Percentiles rank a stretch among this genome's conserved stretches.
These are phyloP conservation scores for Tethya wilhelma DNA, from an alignment of 37 sponge, comb jelly and placozoan species.

Conservation along the genomic window DNA sequence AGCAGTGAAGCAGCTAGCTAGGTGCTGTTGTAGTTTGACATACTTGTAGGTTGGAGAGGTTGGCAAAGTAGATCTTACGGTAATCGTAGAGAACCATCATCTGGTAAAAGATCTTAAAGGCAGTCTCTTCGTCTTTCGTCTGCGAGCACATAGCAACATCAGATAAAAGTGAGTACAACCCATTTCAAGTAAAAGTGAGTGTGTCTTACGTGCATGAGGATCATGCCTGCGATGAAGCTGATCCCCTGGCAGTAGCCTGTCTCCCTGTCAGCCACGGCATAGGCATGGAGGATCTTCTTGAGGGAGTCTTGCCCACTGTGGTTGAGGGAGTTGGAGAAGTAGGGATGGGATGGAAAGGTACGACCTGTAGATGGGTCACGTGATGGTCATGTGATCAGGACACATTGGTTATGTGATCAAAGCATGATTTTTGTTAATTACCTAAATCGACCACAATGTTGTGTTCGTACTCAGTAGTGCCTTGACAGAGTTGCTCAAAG, in stretches of 20 bases:
- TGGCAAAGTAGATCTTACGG: slow-evolving; percentile 60
- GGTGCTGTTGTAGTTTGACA: too few species aligned
- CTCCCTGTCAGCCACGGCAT: slow-evolving; percentile 84
- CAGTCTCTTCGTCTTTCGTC: slow-evolving; percentile 62
- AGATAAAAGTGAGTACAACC: not conserved
- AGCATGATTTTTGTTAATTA: slow-evolving; percentile 6
- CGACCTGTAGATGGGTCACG: slow-evolving; percentile 57
- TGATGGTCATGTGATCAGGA: not conserved
- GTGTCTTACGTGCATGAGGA: slow-evolving; percentile 89
- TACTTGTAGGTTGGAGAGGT: slow-evolving; percentile 77
- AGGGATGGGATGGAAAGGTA: slow-evolving; percentile 89
- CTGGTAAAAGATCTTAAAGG: slow-evolving; percentile 57
- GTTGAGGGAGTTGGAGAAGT: slow-evolving; percentile 57
- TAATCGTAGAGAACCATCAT: slow-evolving; percentile 65
- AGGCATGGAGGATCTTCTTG: slow-evolving; percentile 77
- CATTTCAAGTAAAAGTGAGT: not conserved
- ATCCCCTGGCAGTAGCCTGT: slow-evolving; percentile 97
- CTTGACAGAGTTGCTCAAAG: slow-evolving; percentile 13
- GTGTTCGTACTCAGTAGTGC: slow-evolving; percentile 60
- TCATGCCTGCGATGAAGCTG: slow-evolving; percentile 88
- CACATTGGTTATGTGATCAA: too few species aligned
- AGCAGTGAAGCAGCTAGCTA: too few species aligned
- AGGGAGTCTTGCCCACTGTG: slow-evolving; percentile 68
- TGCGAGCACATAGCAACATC: not conserved
- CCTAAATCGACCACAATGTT: slow-evolving; percentile 73